Percentiles rank a stretch among this genome's conserved stretches.
These are phyloP conservation scores for Phoenicopterus ruber DNA, from an alignment of 2,113 vertebrate species.

Conservation along the genomic window DNA sequence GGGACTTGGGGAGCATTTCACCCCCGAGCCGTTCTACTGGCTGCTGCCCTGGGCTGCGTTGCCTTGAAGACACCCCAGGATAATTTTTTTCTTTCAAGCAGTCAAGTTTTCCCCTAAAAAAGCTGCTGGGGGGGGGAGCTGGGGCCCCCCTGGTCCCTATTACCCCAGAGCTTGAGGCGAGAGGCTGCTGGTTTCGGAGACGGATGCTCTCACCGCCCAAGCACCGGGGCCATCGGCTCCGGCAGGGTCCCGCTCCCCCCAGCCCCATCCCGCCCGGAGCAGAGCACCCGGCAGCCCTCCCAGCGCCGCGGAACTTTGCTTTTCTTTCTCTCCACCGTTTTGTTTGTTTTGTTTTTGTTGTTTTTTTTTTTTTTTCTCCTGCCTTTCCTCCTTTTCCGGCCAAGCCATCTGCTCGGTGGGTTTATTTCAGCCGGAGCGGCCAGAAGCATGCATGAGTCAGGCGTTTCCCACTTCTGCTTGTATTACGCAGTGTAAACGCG, in stretches of 20 bases:
- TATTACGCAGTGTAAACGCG: not conserved
- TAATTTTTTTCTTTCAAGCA: not conserved
- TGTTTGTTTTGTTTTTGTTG: not conserved
- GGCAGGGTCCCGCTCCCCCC: not conserved
- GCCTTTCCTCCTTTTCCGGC: constrained; percentile 20
- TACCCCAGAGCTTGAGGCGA: not conserved
- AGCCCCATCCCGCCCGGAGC: rapidly evolving
- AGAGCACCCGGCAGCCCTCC: not conserved
- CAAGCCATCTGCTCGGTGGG: constrained; percentile 29
- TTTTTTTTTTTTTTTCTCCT: not conserved
- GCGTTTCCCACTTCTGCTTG: constrained; percentile 54
- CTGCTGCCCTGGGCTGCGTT: not conserved
- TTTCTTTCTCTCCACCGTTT: not conserved
- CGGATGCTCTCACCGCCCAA: not conserved
- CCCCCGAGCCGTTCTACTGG: not conserved
- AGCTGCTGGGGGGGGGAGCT: too few species aligned
- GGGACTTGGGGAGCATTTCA: not conserved
- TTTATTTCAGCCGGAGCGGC: not conserved
- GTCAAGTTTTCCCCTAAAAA: not conserved
- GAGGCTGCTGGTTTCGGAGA: not conserved
- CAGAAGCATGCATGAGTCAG: constrained; percentile 46
- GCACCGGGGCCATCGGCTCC: not conserved
- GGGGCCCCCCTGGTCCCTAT: not conserved
- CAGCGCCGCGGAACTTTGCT: rapidly evolving
- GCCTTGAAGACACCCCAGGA: not conserved